A percentile compares a stretch with the other conserved stretches of the same genome.
Conservation (phyloP, 2,113 vertebrate species). For the Chionodraco myersi region DNA sequence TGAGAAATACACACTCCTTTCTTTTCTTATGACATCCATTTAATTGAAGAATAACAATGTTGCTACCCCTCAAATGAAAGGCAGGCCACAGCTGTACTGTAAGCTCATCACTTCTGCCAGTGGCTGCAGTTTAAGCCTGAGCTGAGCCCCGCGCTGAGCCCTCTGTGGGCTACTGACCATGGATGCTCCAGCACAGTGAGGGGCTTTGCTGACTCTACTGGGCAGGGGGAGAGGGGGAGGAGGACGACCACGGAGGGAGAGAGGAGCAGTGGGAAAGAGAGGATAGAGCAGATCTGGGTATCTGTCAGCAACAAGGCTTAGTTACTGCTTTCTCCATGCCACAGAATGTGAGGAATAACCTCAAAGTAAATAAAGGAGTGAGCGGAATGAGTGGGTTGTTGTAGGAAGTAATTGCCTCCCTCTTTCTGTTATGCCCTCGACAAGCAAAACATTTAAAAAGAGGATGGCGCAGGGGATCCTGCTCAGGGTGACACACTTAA, state of each 20-base stretch:
- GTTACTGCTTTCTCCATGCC: conserved; percentile 50
- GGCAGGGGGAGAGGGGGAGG: conserved; percentile 23
- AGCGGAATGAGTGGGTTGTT: conserved; percentile 8
- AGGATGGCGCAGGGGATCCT: neutral
- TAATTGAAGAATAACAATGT: neutral
- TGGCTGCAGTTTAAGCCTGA: conserved; percentile 43
- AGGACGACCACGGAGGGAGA: conserved; percentile 3
- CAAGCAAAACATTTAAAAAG: conserved; percentile 18
- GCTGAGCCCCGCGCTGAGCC: neutral
- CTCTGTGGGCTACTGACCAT: conserved; percentile 28
- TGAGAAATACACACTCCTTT: neutral
- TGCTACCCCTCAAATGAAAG: conserved; percentile 1
- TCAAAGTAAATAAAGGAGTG: conserved; percentile 56
- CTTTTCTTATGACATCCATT: neutral
- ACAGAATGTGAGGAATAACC: conserved; percentile 68
- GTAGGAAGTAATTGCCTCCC: conserved; percentile 9
- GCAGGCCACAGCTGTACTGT: conserved; percentile 40
- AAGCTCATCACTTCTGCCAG: conserved; percentile 27
- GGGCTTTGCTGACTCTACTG: conserved; percentile 38
- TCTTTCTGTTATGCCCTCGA: conserved; percentile 14
- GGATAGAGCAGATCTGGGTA: conserved; percentile 41
- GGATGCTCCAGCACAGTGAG: conserved; percentile 23
- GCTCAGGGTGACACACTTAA: conserved; percentile 6
- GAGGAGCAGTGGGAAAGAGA: conserved; percentile 20
- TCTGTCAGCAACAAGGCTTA: conserved; percentile 56